phyloP scores from a whole-genome alignment of 2,888 invertebrate genomes.

The Odontomyia ornata region DNA sequence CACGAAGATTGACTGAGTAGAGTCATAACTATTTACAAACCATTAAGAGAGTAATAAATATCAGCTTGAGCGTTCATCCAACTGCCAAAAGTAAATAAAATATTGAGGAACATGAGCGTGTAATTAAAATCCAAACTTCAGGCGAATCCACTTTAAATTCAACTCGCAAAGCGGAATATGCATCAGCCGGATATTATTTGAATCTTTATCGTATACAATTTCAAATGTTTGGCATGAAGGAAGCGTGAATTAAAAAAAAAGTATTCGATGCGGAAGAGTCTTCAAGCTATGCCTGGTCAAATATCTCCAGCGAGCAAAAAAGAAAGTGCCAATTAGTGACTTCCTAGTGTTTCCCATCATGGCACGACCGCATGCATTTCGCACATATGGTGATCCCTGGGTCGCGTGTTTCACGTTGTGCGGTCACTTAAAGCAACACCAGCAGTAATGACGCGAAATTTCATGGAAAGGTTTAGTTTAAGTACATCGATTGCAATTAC shows the following conservation, averaged over 20 bases:
- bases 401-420: too few species aligned
- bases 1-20: neutral
- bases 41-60: too few species aligned
- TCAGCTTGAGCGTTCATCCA: neutral
- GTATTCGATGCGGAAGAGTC: neutral
- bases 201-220: neutral
- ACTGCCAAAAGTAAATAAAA: neutral
- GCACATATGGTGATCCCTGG: too few species aligned
- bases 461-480: too few species aligned
- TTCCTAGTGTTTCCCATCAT: constrained; percentile 3
- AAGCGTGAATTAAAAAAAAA: neutral
- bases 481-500: neutral
- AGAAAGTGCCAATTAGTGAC: neutral
- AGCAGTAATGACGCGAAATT: too few species aligned
- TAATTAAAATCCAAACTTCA: neutral
- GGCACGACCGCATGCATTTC: too few species aligned
- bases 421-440: too few species aligned
- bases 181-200: neutral
- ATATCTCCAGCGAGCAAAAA: neutral
- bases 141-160: neutral
- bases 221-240: neutral
- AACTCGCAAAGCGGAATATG: neutral
- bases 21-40: neutral
- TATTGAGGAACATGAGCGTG: neutral
- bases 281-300: neutral